Evolutionary conservation across 2,113 vertebrate genomes (phyloP).

Genomic region (Trichechus manatus): DNA sequence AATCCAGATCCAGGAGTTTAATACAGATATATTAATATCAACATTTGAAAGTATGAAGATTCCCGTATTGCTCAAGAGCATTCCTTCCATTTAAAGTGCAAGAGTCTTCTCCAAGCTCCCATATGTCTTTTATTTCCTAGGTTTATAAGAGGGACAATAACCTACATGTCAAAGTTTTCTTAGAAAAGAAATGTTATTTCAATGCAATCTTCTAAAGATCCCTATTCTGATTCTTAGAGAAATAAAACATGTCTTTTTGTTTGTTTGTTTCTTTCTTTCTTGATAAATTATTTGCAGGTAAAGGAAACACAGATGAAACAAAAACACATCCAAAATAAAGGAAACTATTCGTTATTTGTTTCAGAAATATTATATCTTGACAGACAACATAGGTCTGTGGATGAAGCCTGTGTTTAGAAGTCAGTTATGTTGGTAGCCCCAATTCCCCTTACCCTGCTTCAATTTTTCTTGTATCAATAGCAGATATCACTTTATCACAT

Average conservation of each 20-base stretch:
- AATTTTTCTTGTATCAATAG: not conserved
- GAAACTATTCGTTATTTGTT: slow-evolving; percentile 1
- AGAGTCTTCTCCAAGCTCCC: not conserved
- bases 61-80: not conserved
- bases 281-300: slow-evolving; percentile 36
- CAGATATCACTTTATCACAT: not conserved
- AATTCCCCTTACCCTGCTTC: not conserved
- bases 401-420: not conserved
- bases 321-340: slow-evolving; percentile 29
- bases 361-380: slow-evolving; percentile 30
- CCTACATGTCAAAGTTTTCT: slow-evolving; percentile 21
- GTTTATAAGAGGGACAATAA: not conserved
- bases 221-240: slow-evolving; percentile 32
- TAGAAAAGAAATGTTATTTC: slow-evolving; percentile 54
- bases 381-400: not conserved
- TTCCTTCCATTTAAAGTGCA: not conserved
- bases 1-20: slow-evolving; percentile 24
- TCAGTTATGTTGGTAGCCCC: not conserved
- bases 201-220: slow-evolving; percentile 18
- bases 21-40: not conserved
- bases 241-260: not conserved
- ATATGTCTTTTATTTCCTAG: slow-evolving; percentile 25
- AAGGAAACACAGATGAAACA: slow-evolving; percentile 14
- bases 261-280: not conserved
- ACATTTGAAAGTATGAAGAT: not conserved